Evolutionary conservation across 1,140 invertebrate genomes (phyloP), one percentile per base, ranked within the genome.

Genomic region (Babylonia areolata): DNA sequence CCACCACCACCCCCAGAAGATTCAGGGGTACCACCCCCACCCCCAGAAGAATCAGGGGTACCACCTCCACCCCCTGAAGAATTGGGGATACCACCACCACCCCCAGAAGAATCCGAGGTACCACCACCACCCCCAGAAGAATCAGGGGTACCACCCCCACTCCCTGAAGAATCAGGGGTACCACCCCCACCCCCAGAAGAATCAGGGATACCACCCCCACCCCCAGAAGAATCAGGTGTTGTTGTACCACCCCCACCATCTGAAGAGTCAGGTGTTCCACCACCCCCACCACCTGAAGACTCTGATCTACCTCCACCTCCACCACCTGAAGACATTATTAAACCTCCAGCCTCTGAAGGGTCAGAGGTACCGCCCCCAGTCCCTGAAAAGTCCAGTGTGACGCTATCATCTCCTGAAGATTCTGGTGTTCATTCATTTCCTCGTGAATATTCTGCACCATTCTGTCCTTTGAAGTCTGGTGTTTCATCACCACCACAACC

Each of bases 71-170:
- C 71, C 1, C 71, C 71, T 31, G 71, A 73, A 73, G 58, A 69
- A 5, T 33, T 31, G 9, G 71, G 71, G 5, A 35, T 35, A 40
- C 73, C 73, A 37, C 73, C 71, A 33, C 71, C 73, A 20, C 39
- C 73, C 9, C 73, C 37, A 5, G 71, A 73, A 73, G 64, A 69
- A 6, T 35, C 71, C 1, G 71, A 31, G 9, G 31, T 35, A 35
- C 71, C 71, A 35, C 71, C 31, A 73, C 71, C 71, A 73, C 71
- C 71, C n/a, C n/a, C n/a, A 12, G 71, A 35, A 73, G 71, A 73
- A 2, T 73, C 71, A 15, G 33, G 71, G 9, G 33, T 35, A 73
- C 71, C n/a, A 31, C 71, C 71, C 2, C 71, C 71, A 33, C 71
- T 31, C 9, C 71, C 71, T 33, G 71, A 35, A 73, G 71, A 73